These are phyloP conservation scores for Hippoglossus hippoglossus DNA, from an alignment of 2,797 vertebrate genomes.

Conservation along the genomic window DNA sequence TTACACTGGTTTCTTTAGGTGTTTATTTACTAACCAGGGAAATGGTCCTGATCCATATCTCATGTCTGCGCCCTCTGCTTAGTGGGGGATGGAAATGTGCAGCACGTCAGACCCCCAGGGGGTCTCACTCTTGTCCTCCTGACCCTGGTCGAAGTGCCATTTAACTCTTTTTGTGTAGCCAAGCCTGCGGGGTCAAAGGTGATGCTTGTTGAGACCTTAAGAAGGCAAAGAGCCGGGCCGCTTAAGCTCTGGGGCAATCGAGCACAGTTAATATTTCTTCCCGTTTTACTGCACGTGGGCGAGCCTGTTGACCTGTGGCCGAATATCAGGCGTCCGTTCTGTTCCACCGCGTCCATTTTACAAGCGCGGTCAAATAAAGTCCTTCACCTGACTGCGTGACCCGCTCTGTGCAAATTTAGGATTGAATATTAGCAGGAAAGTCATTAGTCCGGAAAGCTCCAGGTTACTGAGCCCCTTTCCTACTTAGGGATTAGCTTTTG, in stretches of 20 bases:
- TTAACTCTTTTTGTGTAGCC: slow-evolving; percentile 66
- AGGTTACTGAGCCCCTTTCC: slow-evolving; percentile 59
- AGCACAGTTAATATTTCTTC: slow-evolving; percentile 74
- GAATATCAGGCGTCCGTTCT: slow-evolving; percentile 48
- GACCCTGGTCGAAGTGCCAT: slow-evolving; percentile 48
- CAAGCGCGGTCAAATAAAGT: slow-evolving; percentile 59
- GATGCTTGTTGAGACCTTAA: slow-evolving; percentile 46
- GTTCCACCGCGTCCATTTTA: slow-evolving; percentile 45
- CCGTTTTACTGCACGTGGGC: slow-evolving; percentile 64
- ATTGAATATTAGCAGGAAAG: slow-evolving; percentile 76
- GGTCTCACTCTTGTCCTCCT: slow-evolving; percentile 32
- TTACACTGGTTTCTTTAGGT: slow-evolving; percentile 54
- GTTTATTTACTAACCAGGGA: slow-evolving; percentile 74
- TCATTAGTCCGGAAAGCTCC: slow-evolving; percentile 63
- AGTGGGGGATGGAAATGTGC: slow-evolving; percentile 38
- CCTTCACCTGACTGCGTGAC: slow-evolving; percentile 56
- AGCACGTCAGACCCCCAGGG: slow-evolving; percentile 30
- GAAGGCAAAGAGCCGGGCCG: slow-evolving; percentile 28
- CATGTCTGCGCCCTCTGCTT: slow-evolving; percentile 25
- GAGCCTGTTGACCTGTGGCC: slow-evolving; percentile 63
- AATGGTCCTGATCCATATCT: slow-evolving; percentile 52
- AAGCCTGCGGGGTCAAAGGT: slow-evolving; percentile 64
- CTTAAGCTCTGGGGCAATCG: slow-evolving; percentile 63
- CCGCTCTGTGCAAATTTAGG: slow-evolving; percentile 48
- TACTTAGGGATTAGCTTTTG: slow-evolving; percentile 66